Evolutionary conservation across 1,140 invertebrate species (phyloP).

Genomic region (Trichonephila inaurata): DNA sequence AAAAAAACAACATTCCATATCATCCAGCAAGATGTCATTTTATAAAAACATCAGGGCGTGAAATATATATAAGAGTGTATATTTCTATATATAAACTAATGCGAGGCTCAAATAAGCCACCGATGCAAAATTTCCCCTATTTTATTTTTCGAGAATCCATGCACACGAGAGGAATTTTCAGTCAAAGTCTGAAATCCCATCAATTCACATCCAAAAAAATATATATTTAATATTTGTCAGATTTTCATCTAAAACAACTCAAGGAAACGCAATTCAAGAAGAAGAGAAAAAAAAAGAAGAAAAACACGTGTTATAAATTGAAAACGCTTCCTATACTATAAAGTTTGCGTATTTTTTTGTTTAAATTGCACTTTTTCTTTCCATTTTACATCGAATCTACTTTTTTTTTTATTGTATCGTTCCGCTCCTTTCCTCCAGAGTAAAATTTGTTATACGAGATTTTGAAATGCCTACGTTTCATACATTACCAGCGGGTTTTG

Average conservation of each 20-base stretch:
- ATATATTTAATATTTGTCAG: conserved; percentile 32
- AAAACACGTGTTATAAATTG: conserved; percentile 15
- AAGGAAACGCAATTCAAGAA: not conserved
- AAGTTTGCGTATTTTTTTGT: not conserved
- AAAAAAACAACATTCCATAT: no score
- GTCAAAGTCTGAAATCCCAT: not conserved
- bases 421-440: not conserved
- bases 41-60: no score
- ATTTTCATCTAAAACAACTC: not conserved
- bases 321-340: not conserved
- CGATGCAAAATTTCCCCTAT: no score
- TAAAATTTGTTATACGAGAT: conserved; percentile 35
- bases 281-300: no score
- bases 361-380: not conserved
- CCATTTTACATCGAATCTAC: not conserved
- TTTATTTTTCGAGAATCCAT: no score
- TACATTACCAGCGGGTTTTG: conserved; percentile 6
- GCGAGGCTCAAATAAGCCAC: no score
- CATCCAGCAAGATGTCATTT: no score
- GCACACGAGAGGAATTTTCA: not conserved
- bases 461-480: conserved; percentile 20
- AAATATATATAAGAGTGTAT: no score
- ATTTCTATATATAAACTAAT: no score
- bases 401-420: not conserved
- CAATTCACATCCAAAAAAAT: not conserved